A percentile compares a stretch with the other conserved stretches of the same genome.
Conservation (phyloP, 2,113 vertebrate genomes). For the Phasianus colchicus region DNA sequence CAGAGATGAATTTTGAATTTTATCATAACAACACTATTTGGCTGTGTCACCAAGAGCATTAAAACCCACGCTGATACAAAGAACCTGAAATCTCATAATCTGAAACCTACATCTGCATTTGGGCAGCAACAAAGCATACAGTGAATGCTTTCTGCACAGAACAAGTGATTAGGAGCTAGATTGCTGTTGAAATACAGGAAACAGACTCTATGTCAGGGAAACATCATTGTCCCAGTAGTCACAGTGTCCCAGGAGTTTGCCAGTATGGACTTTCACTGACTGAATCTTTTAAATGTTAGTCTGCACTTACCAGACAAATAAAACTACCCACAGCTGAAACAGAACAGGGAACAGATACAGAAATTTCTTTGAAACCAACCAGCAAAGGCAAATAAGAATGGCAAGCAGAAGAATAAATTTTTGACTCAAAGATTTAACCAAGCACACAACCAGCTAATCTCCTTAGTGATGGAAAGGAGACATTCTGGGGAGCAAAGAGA, state of each 20-base stretch:
- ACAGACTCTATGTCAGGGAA: background rate
- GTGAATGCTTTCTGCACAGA: background rate
- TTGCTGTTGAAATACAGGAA: background rate
- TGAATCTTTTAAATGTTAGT: background rate
- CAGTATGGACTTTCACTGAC: background rate
- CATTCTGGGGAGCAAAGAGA: background rate
- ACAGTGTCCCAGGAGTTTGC: background rate
- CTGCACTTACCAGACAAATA: background rate
- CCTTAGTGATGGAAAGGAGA: background rate
- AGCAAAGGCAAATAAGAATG: background rate
- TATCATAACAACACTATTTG: constrained; percentile 67
- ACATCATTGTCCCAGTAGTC: background rate
- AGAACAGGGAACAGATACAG: background rate
- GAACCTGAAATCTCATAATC: constrained; percentile 42
- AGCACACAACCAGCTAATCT: background rate
- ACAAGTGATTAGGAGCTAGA: background rate
- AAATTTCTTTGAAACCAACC: background rate
- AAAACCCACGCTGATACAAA: background rate
- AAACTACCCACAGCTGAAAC: background rate
- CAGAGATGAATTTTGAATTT: constrained; percentile 60
- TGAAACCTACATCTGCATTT: constrained; percentile 28
- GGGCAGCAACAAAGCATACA: background rate
- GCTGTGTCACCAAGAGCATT: constrained; percentile 46
- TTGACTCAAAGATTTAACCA: background rate
- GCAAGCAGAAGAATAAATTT: background rate